Evolutionary conservation across 1,140 invertebrate species (phyloP), one percentile per base, ranked within the genome.

Genomic region (Brachionus sp.): DNA sequence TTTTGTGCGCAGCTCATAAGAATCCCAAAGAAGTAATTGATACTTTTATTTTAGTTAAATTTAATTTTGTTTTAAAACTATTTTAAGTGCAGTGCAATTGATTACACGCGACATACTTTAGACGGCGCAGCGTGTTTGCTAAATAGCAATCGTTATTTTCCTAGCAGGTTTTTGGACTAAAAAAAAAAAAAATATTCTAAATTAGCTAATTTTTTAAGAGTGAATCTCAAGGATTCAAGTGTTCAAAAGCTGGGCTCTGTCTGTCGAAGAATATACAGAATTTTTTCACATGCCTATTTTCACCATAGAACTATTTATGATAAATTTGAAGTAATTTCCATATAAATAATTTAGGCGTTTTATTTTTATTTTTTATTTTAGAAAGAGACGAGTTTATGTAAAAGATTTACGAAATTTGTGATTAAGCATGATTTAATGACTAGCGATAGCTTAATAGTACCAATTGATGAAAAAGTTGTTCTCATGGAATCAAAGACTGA

Each of bases 81-180:
- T 29, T 86, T 88, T 33, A 85, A 90, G 92, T 99, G 98, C 90
- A 95, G 97, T 80, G 98, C 98, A 19, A 99, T 99, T 88, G 97
- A 99, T 89, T 99, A 99, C 87, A 99, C 97, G 1, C 91, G 97
- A 85, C 98, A 99, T 88, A 99, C 98, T n/a, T 90, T 99, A 75
- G 98, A 99, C 90, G 97, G 97, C 19, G 97, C 98, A 83, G 96
- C 97, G 75, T 98, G 96, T 91, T 91, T 99, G 84, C 91, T 99
- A 37, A 99, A 99, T 90, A 98, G 95, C 89, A 98, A 98, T 90
- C 98, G 98, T 92, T 99, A 99, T 90, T 99, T 99, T 90, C 97
- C 97, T 84, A 98, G 96, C 92, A 75, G 70, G 70, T 29, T 25
- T 16, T 12, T 42, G 16, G 2, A 39, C 9, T 16, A n/a, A 37